These are phyloP conservation scores for Eleutherodactylus coqui DNA, from an alignment of 2,797 vertebrate genomes.

Conservation along the genomic window DNA sequence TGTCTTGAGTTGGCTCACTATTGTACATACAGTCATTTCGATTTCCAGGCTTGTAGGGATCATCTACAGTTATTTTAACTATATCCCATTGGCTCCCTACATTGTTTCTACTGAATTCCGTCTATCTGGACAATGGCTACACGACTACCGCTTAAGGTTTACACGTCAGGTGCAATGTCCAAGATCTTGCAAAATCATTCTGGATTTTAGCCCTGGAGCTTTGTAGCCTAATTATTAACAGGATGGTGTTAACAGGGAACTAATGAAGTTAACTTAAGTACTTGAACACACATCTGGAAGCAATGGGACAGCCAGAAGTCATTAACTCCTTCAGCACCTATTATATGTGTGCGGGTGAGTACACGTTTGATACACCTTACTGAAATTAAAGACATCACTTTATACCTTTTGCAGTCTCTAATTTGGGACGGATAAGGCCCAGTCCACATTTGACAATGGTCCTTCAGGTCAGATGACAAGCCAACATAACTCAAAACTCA, in stretches of 20 bases:
- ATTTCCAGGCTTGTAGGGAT: not conserved
- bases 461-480: too few species aligned
- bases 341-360: not conserved
- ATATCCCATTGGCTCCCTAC: not conserved
- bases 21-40: not conserved
- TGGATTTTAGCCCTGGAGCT: constrained; percentile 45
- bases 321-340: constrained; percentile 34
- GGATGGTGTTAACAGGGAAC: constrained; percentile 62
- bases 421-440: too few species aligned
- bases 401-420: not conserved
- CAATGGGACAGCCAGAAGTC: constrained; percentile 54
- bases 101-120: not conserved
- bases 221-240: constrained; percentile 59
- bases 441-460: too few species aligned
- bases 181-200: constrained; percentile 56
- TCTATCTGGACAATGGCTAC: not conserved
- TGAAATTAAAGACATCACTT: not conserved
- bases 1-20: not conserved
- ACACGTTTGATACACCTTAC: not conserved
- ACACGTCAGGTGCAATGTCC: constrained; percentile 57
- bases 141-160: constrained; percentile 10
- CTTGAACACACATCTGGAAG: constrained; percentile 64
- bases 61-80: not conserved
- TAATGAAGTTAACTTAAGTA: constrained; percentile 63
- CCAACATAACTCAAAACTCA: too few species aligned